Base-by-base conservation (phyloP, 2,888 invertebrate species). In the Colostygia pectinataria region DNA sequence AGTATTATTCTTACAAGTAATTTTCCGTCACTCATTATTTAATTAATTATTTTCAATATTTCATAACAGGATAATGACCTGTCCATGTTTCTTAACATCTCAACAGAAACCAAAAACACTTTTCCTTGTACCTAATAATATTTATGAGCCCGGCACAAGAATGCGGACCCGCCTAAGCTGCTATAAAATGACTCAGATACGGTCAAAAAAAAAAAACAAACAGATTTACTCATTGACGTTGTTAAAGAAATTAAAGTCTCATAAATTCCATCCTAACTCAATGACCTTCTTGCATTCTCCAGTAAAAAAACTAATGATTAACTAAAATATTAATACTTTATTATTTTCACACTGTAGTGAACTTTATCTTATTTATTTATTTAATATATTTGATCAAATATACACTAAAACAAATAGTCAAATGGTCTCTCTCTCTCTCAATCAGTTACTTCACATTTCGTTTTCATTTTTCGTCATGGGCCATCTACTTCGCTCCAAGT, bases 401-500 rank as follows among this genome's bases (percentile, higher is more conserved):
- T 20, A 20, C 6, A n/a, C 20, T 20, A 5, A 20, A 20, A 20
- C 6, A 20, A 20, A 20, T 20, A 20, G 20, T 20, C 6, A 20
- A 20, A 6, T 15, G 20, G 4, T 20, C 4, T 1, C 6, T 20
- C 6, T 6, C 4, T 20, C 6, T 20, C 6, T 6, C 4, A 6
- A 20, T 20, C 2, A 15, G 2, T 15, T 15, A 3, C 2, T 4
- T 4, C 12, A 39, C 4, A 10, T 34, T 20, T 29, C 28, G 13
- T 29, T 27, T 36, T 14, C 1, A 10, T 36, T 28, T 15, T 15
- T 7, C 10, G 9, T 23, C n/a, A 6, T 4, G 15, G 15, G 15
- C 20, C 15, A 25, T 36, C 13, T 49, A 54, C 45, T 60, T 49
- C 6, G 57, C 53, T 51, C 56, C 60, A 37, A 68, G 34, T 55